A percentile compares a stretch with the other conserved stretches of the same genome.
Conservation (phyloP, 2,113 vertebrate species). For the Oplegnathus fasciatus region DNA sequence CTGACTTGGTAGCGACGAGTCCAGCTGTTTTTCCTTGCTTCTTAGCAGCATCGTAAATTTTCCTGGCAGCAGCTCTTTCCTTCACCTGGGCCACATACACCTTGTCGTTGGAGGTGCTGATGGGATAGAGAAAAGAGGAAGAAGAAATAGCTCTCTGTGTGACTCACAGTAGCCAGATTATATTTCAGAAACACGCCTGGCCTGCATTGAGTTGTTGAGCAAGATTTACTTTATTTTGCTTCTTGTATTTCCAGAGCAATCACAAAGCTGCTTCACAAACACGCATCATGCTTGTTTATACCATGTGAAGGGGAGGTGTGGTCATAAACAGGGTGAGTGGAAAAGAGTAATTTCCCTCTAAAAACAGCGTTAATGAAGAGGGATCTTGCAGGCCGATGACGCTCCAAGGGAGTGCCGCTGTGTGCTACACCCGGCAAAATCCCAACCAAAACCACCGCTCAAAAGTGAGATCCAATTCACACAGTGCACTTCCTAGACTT, state of each 20-base stretch:
- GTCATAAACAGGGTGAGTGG: constrained; percentile 53
- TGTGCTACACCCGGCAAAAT: constrained; percentile 37
- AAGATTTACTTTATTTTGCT: constrained; percentile 31
- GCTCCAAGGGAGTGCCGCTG: constrained; percentile 1
- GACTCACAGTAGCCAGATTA: constrained; percentile 64
- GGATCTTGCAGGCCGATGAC: constrained; percentile 24
- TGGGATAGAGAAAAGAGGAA: constrained; percentile 55
- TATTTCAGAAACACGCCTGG: constrained; percentile 55
- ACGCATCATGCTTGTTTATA: constrained; percentile 43
- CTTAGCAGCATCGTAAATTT: constrained; percentile 89
- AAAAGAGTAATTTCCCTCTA: constrained; percentile 66
- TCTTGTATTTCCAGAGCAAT: constrained; percentile 37
- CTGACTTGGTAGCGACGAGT: constrained; percentile 88
- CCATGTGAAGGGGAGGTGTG: constrained; percentile 8
- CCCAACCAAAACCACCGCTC: constrained; percentile 34
- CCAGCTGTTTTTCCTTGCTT: constrained; percentile 88
- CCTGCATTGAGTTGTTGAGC: constrained; percentile 2
- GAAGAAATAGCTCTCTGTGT: constrained; percentile 63
- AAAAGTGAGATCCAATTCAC: constrained; percentile 6
- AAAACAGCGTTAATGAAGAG: constrained; percentile 70
- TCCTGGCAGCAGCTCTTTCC: constrained; percentile 88
- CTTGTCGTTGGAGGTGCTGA: constrained; percentile 84
- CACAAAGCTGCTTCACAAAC: constrained; percentile 60
- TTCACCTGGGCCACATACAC: constrained; percentile 87
- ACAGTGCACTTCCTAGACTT: constrained; percentile 51